These are phyloP conservation scores for Drosophila varians DNA, from an alignment of 1,140 invertebrate genomes.

Conservation along the genomic window DNA sequence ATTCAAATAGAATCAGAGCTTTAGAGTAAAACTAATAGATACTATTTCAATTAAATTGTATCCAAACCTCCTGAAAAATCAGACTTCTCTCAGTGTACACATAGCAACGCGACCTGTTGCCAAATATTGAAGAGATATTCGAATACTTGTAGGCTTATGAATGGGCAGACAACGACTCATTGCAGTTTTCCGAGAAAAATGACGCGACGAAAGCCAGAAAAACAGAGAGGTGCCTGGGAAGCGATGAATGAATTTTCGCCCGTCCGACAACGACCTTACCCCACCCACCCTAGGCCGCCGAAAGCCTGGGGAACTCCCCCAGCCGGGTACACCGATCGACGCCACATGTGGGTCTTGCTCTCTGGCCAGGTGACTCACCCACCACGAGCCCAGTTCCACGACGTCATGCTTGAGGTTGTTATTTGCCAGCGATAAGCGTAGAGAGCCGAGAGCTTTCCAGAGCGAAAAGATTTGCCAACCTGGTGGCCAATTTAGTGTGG, in stretches of 20 bases:
- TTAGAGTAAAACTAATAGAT: too few relatives aligned
- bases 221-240: constrained; percentile 13
- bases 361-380: constrained; percentile 45
- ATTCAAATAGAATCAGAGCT: too few relatives aligned
- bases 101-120: constrained; percentile 15
- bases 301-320: constrained; percentile 67
- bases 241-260: constrained; percentile 73
- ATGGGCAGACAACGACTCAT: constrained; percentile 61
- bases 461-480: constrained; percentile 37
- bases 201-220: constrained; percentile 45
- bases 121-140: constrained; percentile 22
- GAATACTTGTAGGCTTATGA: background rate
- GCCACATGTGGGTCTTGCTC: constrained; percentile 13
- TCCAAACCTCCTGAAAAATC: background rate
- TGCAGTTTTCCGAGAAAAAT: constrained; percentile 69
- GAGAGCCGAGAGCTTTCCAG: background rate
- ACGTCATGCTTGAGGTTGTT: constrained; percentile 63
- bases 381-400: constrained; percentile 13
- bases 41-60: too few relatives aligned
- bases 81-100: constrained; percentile 4
- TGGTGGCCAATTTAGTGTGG: constrained; percentile 10
- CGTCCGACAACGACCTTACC: constrained; percentile 60
- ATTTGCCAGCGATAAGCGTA: constrained; percentile 25
- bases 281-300: background rate
- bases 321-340: constrained; percentile 2